Evolutionary conservation across 2,888 invertebrate genomes (phyloP).

Genomic region (Craniophora ligustri): DNA sequence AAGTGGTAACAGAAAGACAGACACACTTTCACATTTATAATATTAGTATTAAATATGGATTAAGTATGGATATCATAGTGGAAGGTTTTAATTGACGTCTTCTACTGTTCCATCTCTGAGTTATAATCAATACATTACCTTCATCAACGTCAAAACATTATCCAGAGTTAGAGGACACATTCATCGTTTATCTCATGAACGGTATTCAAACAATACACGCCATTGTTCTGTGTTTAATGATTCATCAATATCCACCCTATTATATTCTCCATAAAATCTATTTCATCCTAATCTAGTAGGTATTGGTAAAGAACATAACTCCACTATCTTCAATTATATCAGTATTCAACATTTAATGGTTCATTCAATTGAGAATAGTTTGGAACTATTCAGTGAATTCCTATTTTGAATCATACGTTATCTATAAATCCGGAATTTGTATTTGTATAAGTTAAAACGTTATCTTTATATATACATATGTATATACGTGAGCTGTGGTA

Average conservation of each 20-base stretch:
- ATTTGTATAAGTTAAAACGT: too few species aligned
- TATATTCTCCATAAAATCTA: not conserved
- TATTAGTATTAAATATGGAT: too few species aligned
- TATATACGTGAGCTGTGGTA: too few species aligned
- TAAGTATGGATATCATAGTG: too few species aligned
- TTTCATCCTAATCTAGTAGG: not conserved
- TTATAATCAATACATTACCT: not conserved
- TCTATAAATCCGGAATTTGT: too few species aligned
- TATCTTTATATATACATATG: too few species aligned
- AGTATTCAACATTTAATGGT: not conserved
- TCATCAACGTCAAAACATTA: not conserved
- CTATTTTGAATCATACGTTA: too few species aligned
- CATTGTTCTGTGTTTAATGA: not conserved
- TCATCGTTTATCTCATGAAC: not conserved
- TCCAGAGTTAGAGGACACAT: not conserved
- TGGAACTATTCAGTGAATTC: not conserved
- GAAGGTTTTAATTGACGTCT: too few species aligned
- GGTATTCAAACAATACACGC: not conserved
- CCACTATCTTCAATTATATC: not conserved
- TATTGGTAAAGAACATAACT: not conserved
- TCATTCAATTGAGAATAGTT: slow-evolving; percentile 5
- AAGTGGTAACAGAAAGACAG: too few species aligned
- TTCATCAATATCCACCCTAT: not conserved
- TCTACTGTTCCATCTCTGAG: too few species aligned
- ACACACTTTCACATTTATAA: too few species aligned